A percentile compares a stretch with the other conserved stretches of the same genome.
These are phyloP conservation scores for Drosophila atripex DNA, from an alignment of 2,888 invertebrate genomes.

Conservation along the genomic window DNA sequence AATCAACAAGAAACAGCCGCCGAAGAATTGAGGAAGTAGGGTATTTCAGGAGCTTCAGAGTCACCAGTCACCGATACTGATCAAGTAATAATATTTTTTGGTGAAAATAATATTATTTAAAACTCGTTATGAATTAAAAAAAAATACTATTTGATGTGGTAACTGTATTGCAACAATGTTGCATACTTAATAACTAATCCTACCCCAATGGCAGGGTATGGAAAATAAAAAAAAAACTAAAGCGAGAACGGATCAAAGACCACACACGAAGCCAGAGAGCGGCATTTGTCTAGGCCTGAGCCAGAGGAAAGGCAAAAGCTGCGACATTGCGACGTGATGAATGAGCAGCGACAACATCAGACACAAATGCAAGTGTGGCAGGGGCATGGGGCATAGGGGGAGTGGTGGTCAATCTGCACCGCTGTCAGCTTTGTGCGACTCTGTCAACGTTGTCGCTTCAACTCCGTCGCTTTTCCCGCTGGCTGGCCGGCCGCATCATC, in stretches of 20 bases:
- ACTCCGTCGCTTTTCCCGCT: slow-evolving; percentile 24
- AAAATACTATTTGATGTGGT: neutral
- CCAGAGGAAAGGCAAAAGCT: slow-evolving; percentile 27
- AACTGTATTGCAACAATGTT: neutral
- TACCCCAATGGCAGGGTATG: slow-evolving; percentile 9
- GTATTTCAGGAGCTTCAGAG: neutral
- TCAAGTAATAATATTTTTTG: neutral
- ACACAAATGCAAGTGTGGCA: slow-evolving; percentile 40
- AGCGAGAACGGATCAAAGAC: slow-evolving; percentile 28
- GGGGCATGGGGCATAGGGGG: slow-evolving; percentile 9
- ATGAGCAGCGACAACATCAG: slow-evolving; percentile 62
- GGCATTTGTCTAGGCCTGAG: slow-evolving; percentile 48
- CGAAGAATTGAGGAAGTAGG: slow-evolving; percentile 25
- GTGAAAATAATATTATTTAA: neutral
- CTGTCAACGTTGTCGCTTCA: slow-evolving; percentile 60
- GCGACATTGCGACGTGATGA: slow-evolving; percentile 65
- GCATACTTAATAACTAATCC: neutral
- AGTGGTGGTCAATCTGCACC: slow-evolving; percentile 35
- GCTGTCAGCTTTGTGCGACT: slow-evolving; percentile 72
- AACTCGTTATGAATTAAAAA: no score
- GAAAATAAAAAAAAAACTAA: neutral
- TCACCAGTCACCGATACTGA: neutral
- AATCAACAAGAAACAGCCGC: slow-evolving; percentile 3
- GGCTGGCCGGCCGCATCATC: slow-evolving; percentile 1
- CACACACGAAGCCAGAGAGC: slow-evolving; percentile 37